A percentile compares a stretch with the other conserved stretches of the same genome.
Evolutionary conservation across 2,888 invertebrate genomes (phyloP).

Genomic region (Sinotaia quadrata): DNA sequence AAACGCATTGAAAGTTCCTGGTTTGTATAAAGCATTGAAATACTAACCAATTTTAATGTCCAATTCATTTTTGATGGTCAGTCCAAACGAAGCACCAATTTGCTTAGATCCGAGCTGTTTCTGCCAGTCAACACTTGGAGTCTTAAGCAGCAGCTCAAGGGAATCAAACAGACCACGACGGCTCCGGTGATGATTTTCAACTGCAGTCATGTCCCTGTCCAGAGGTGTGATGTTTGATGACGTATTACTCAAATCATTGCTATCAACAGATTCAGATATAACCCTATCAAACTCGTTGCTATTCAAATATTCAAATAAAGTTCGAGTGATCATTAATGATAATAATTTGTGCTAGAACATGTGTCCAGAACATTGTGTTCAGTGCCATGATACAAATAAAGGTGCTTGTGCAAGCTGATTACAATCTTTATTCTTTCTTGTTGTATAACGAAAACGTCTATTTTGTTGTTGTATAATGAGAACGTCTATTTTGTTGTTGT

Average conservation of each 20-base stretch:
- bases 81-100: constrained; percentile 55
- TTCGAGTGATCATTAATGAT: no score
- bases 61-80: constrained; percentile 51
- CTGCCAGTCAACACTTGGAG: constrained; percentile 54
- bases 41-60: constrained; percentile 46
- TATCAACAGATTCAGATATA: no score
- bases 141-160: constrained; percentile 41
- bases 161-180: constrained; percentile 21
- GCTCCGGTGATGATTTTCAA: constrained; percentile 17
- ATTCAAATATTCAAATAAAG: not conserved
- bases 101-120: constrained; percentile 48
- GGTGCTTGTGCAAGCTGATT: no score
- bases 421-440: no score
- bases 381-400: no score
- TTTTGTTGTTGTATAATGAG: no score
- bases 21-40: no score
- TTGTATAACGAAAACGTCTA: no score
- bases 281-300: not conserved
- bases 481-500: no score
- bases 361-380: no score
- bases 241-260: not conserved
- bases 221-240: not conserved
- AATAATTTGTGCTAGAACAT: no score
- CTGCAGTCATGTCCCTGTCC: not conserved
- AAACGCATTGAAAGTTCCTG: not conserved